phyloP scores from a whole-genome alignment of 2,888 invertebrate species.

The Netelia virgata region DNA sequence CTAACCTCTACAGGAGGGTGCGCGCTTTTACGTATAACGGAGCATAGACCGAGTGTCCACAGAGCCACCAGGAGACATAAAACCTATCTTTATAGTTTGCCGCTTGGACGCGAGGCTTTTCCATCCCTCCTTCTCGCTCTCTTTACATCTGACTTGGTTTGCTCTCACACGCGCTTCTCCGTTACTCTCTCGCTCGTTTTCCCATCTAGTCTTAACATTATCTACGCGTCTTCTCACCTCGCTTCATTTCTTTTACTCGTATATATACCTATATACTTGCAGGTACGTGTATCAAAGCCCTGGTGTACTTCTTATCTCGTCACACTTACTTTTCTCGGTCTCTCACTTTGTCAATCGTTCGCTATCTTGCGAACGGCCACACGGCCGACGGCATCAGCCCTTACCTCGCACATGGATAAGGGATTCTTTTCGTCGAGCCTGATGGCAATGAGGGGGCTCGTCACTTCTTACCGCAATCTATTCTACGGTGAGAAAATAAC shows the following conservation, averaged over 20 bases:
- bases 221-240: slow-evolving; percentile 27
- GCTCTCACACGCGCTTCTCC: slow-evolving; percentile 58
- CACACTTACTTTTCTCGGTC: slow-evolving; percentile 49
- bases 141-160: slow-evolving; percentile 34
- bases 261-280: slow-evolving; percentile 5
- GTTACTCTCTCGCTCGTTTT: slow-evolving; percentile 45
- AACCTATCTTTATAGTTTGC: slow-evolving; percentile 75
- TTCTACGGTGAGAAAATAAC: neutral
- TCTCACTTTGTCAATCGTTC: slow-evolving; percentile 58
- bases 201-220: slow-evolving; percentile 42
- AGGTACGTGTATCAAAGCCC: slow-evolving; percentile 30
- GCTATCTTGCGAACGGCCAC: slow-evolving; percentile 28
- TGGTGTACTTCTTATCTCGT: slow-evolving; percentile 62
- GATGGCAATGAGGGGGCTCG: neutral
- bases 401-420: neutral
- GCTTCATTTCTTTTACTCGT: slow-evolving; percentile 8
- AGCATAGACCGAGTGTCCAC: slow-evolving; percentile 57
- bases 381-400: neutral
- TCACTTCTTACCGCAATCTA: neutral
- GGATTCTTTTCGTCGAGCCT: neutral
- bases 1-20: slow-evolving; percentile 46
- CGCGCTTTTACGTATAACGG: slow-evolving; percentile 47
- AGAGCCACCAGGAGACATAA: slow-evolving; percentile 69
- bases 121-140: slow-evolving; percentile 31
- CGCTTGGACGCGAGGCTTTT: slow-evolving; percentile 66